Percentiles rank a stretch among this genome's conserved stretches.
These are phyloP conservation scores for Anthoscopus minutus DNA, from an alignment of 2,113 vertebrate species.

Conservation along the genomic window DNA sequence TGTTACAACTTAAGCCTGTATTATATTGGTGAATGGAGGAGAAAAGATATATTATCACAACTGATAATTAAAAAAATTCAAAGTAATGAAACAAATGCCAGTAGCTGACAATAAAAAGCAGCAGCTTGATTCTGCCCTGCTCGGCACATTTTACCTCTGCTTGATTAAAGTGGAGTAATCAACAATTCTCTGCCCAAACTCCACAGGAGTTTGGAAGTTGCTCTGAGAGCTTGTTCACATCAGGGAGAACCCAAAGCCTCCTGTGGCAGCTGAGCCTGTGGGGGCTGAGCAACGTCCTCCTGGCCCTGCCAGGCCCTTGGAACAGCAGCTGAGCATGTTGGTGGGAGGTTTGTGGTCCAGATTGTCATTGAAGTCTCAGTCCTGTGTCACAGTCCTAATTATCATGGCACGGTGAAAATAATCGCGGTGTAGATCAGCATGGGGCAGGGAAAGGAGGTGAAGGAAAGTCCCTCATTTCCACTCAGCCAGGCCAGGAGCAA, in stretches of 20 bases:
- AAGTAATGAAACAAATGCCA: neutral
- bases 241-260: neutral
- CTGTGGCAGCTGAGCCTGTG: neutral
- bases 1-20: neutral
- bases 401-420: rapidly evolving
- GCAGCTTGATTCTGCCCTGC: neutral
- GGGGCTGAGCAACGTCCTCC: neutral
- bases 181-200: neutral
- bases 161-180: neutral
- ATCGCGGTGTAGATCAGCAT: neutral
- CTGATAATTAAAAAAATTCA: neutral
- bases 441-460: neutral
- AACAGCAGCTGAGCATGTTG: neutral
- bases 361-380: neutral
- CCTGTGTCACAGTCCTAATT: rapidly evolving
- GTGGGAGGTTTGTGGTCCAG: neutral
- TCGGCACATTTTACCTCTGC: neutral
- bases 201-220: rapidly evolving
- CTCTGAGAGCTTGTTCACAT: rapidly evolving
- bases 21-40: too few species aligned
- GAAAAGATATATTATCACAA: rapidly evolving
- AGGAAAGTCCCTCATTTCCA: neutral
- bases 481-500: neutral
- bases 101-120: neutral
- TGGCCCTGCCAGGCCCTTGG: neutral